phyloP scores from a whole-genome alignment of 1,140 invertebrate species.

The Mesaphorura yosii region DNA sequence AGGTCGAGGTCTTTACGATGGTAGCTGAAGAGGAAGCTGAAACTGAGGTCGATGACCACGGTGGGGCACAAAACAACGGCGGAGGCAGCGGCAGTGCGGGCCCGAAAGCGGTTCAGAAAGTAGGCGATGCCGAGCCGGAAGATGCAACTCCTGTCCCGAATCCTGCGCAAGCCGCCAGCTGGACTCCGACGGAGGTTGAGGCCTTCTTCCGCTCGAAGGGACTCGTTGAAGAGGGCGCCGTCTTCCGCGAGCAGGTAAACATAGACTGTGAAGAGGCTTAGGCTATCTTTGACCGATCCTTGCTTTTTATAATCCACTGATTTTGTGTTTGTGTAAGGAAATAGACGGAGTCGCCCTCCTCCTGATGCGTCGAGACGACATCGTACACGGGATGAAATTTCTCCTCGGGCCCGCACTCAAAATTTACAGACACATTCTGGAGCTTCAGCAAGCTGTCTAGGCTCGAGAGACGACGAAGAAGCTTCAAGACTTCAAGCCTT shows the following conservation, averaged over 20 bases:
- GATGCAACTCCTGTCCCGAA: too few species aligned
- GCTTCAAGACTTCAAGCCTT: too few species aligned
- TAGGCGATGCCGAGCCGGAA: background rate
- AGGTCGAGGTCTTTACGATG: background rate
- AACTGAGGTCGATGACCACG: background rate
- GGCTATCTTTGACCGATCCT: background rate
- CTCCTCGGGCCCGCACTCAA: slow-evolving; percentile 7
- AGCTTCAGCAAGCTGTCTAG: background rate
- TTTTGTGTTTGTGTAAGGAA: slow-evolving; percentile 1
- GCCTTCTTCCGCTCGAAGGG: background rate
- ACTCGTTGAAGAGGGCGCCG: slow-evolving; percentile 2
- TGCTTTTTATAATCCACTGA: slow-evolving; percentile 3
- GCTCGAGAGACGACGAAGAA: too few species aligned
- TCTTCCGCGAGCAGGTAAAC: slow-evolving; percentile 5
- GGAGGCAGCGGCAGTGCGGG: background rate
- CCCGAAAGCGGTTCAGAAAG: background rate
- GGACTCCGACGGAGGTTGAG: slow-evolving; percentile 7
- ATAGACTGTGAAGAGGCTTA: background rate
- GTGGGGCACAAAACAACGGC: background rate
- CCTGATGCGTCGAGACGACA: background rate
- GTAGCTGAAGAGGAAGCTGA: too few species aligned
- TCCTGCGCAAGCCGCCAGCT: too few species aligned
- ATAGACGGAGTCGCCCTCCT: slow-evolving; percentile 7
- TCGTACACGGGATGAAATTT: background rate
- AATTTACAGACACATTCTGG: background rate